Base-by-base conservation (phyloP, 2,797 vertebrate species). In the Trematomus bernacchii region DNA sequence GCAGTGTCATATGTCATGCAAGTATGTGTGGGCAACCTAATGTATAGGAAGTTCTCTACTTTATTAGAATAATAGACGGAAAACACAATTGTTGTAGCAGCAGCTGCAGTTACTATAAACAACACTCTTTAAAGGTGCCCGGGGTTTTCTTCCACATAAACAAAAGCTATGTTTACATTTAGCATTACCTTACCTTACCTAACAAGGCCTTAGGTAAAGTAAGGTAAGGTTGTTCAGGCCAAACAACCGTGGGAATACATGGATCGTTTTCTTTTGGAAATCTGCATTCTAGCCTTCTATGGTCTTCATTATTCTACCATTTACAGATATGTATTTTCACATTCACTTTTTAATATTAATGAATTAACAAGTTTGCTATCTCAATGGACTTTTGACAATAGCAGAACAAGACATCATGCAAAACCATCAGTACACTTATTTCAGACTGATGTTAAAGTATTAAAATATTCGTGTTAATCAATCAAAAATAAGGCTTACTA, bases 1-100 rank as follows among this genome's bases (percentile, higher is more conserved):
- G 37, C 27, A 52, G 89, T 85, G 66, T 93, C 84, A 51, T 67
- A 74, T 91, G 43, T 86, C 89, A 55, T 62, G 27, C 48, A 21
- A 44, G 63, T 66, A 70, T 47, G 48, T 58, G 57, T 47, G 50
- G n/a, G 59, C 60, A 30, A 67, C n/a, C 21, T 15, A 19, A 65
- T 50, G 23, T 48, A 44, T 42, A 9, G 33, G 60, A 8, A 53
- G 48, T 71, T 66, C 4, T 42, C 13, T 12, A 30, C 27, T 12
- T 52, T 66, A 65, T n/a, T 2, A 48, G 23, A 18, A 19, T 43
- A 30, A 6, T 23, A 47, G 13, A 61, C 16, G 13, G 9, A 11
- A 55, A 42, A 30, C 12, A 13, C 30, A 46, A 4, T 15, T 10
- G 12, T 44, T 6, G 0, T 10, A 23, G 21, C 54, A 62, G 33